A percentile compares a stretch with the other conserved stretches of the same genome.
Evolutionary conservation across 2,888 invertebrate genomes (phyloP).

Genomic region (Cheilosia grossa): DNA sequence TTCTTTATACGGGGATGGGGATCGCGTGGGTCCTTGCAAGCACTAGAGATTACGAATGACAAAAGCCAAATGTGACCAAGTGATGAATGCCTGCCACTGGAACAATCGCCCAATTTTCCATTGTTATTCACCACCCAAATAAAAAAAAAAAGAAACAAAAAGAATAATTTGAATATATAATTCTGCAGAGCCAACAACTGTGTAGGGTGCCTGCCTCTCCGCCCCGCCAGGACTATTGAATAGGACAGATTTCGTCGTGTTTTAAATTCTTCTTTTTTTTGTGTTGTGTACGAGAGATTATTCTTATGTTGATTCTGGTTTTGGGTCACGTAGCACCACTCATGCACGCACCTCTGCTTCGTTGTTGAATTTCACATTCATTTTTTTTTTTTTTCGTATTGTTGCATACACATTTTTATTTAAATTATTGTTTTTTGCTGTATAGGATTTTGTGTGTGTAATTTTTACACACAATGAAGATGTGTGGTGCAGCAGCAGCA

Average conservation of each 20-base stretch:
- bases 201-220: slow-evolving; percentile 20
- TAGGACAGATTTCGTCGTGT: slow-evolving; percentile 56
- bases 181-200: slow-evolving; percentile 67
- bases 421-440: slow-evolving; percentile 67
- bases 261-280: slow-evolving; percentile 39
- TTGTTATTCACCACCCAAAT: slow-evolving; percentile 50
- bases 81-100: slow-evolving; percentile 71
- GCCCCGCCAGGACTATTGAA: slow-evolving; percentile 61
- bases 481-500: slow-evolving; percentile 32
- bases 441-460: slow-evolving; percentile 38
- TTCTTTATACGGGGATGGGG: background rate
- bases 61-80: slow-evolving; percentile 74
- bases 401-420: slow-evolving; percentile 72
- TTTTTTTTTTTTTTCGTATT: slow-evolving; percentile 39
- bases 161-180: slow-evolving; percentile 64
- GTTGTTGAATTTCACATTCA: slow-evolving; percentile 61
- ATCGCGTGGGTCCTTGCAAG: slow-evolving; percentile 7
- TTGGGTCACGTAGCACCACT: slow-evolving; percentile 75
- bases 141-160: slow-evolving; percentile 16
- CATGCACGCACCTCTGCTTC: slow-evolving; percentile 71
- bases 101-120: slow-evolving; percentile 72
- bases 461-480: slow-evolving; percentile 54
- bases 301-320: slow-evolving; percentile 72
- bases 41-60: slow-evolving; percentile 66
- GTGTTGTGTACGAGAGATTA: slow-evolving; percentile 31